A percentile compares a stretch with the other conserved stretches of the same genome.
Conservation (phyloP, 1,140 invertebrate genomes). For the Atta cephalotes region DNA sequence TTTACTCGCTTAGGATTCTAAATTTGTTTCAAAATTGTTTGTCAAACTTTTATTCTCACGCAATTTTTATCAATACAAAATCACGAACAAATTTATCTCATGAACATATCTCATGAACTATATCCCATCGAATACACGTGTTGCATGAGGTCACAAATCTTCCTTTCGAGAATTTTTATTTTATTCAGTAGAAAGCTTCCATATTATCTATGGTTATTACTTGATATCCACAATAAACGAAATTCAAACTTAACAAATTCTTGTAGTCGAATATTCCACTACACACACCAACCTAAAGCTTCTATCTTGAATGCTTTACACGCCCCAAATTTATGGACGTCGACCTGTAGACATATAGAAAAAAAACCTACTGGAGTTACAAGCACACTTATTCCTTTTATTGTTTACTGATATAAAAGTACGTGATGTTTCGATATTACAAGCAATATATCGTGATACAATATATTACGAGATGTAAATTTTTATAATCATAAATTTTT, state of each 20-base stretch:
- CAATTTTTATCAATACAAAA: neutral
- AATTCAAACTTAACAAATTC: conserved; percentile 49
- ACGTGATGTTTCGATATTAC: conserved; percentile 3
- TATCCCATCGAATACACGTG: neutral
- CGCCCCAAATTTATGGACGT: conserved; percentile 48
- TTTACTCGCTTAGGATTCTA: neutral
- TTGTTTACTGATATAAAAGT: conserved; percentile 13
- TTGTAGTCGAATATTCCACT: conserved; percentile 35
- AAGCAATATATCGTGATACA: conserved; percentile 12
- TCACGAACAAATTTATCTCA: neutral
- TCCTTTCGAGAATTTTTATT: neutral
- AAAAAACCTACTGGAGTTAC: neutral
- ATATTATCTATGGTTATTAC: neutral
- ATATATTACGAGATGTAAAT: conserved; percentile 5
- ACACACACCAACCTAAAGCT: conserved; percentile 6
- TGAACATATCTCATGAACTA: neutral
- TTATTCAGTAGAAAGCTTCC: neutral
- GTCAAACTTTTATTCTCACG: neutral
- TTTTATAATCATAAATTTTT: neutral
- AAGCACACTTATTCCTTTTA: conserved; percentile 6
- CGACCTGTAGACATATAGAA: neutral
- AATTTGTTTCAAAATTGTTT: neutral
- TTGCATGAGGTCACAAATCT: neutral
- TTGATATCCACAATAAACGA: neutral
- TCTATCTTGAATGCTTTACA: conserved; percentile 21